These are phyloP conservation scores for Hybognathus amarus DNA, from an alignment of 2,797 vertebrate species.

Conservation along the genomic window DNA sequence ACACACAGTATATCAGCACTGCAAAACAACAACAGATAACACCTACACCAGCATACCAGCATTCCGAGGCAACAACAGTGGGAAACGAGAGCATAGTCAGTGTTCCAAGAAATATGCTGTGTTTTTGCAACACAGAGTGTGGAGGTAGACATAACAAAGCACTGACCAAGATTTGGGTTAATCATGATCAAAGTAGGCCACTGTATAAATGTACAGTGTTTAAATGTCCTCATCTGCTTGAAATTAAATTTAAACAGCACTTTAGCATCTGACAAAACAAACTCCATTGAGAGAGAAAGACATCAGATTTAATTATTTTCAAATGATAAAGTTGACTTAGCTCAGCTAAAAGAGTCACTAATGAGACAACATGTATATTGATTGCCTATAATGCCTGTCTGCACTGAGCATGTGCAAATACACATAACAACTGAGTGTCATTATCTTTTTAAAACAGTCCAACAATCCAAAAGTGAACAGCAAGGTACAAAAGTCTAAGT, in stretches of 20 bases:
- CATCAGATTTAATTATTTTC: neutral
- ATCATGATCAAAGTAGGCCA: neutral
- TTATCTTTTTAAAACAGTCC: neutral
- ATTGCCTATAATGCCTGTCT: conserved; percentile 8
- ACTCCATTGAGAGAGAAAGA: conserved; percentile 19
- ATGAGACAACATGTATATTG: neutral
- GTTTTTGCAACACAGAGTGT: conserved; percentile 36
- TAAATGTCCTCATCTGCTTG: neutral
- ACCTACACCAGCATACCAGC: conserved; percentile 6
- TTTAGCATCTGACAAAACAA: neutral
- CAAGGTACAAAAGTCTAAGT: neutral
- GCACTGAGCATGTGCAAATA: conserved; percentile 10
- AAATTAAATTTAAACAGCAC: neutral
- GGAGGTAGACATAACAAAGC: conserved; percentile 44
- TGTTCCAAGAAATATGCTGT: conserved; percentile 23
- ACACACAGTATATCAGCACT: neutral
- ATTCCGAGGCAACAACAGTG: neutral
- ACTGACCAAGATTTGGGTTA: conserved; percentile 1
- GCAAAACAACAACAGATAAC: conserved; percentile 29
- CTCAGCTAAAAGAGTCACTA: neutral
- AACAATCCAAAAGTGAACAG: neutral
- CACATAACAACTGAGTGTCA: neutral
- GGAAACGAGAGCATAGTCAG: neutral
- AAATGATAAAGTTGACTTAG: conserved; percentile 5
- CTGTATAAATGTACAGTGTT: neutral